These are phyloP conservation scores for Erythrocebus patas DNA, from an alignment of 2,113 vertebrate species.

Conservation along the genomic window DNA sequence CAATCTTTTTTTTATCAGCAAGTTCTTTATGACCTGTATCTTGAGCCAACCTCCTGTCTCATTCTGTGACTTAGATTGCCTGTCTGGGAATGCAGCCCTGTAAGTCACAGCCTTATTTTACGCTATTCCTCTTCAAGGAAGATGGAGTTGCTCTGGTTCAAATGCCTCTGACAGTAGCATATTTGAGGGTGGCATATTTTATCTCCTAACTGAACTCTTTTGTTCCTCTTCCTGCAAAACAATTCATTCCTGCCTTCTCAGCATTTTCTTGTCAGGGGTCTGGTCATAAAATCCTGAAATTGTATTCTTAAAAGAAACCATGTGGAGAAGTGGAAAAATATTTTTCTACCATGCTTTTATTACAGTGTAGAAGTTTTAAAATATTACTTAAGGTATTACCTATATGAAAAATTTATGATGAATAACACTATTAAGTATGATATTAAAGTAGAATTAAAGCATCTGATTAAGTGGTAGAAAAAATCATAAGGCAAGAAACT, in stretches of 20 bases:
- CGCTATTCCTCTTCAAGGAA: no score
- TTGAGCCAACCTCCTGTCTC: no score
- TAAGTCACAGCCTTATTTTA: no score
- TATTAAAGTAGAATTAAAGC: not conserved
- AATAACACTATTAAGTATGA: not conserved
- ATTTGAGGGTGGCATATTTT: not conserved
- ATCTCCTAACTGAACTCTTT: not conserved
- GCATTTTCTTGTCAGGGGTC: not conserved
- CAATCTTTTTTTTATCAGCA: no score
- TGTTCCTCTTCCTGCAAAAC: not conserved
- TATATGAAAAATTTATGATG: not conserved
- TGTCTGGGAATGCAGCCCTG: no score
- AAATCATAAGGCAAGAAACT: not conserved
- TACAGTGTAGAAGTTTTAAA: not conserved
- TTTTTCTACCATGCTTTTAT: conserved; percentile 19
- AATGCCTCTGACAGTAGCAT: no score
- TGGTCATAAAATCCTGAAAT: not conserved
- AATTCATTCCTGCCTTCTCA: not conserved
- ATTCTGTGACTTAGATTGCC: no score
- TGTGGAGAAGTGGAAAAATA: not conserved
- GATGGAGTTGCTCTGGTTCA: no score
- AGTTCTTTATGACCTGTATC: no score
- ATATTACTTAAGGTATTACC: not conserved
- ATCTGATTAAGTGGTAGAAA: conserved; percentile 4
- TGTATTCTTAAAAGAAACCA: not conserved